Evolutionary conservation across 92 coral and sea anemone species (phyloP), one percentile per base, ranked within the genome.

Genomic region (Pocillopora grandis): DNA sequence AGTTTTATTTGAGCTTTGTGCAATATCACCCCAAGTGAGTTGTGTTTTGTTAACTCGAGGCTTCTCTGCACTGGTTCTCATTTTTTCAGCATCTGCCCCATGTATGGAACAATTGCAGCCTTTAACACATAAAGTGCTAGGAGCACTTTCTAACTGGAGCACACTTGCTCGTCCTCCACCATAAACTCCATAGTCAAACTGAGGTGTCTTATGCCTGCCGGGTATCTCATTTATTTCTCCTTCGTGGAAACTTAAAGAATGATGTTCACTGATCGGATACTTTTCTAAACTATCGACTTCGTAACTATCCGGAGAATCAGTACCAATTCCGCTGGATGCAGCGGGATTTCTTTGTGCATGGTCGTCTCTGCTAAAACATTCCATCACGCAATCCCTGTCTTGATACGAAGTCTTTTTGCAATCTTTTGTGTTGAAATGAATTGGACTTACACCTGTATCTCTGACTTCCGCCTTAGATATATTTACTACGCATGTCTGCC

Each of bases 361-460:
- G 12, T 66, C 14, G 52, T 58, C 66, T 20, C 73, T 55, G n/a
- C 18, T 16, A 13, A 18, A 35, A 27, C 18, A 61, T 16, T 13
- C 64, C 6, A 12, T 17, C 5, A 48, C 72, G 52, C 52, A 49
- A 17, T 62, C 72, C 18, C 62, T 52, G n/a, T 62, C 79, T 73
- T 21, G 31, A 23, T 36, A 23, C 37, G 71, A 82, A 15, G 86
- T 35, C 7, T 62, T 48, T 17, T 63, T 35, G 27, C 48, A 23
- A 36, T 66, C 82, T 23, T 63, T 61, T 63, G 72, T 23, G 9
- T 21, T 21, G 7, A 4, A 17, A 37, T 81, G 88, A 12, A 92
- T 83, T 3, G 95, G 98, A 76, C 95, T 94, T 20, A 83, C 85
- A 33, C 98, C 88, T 66, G 82, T 89, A 75, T 94, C 92, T 70